These are phyloP conservation scores for Heterohyrax brucei DNA, from an alignment of 2,797 vertebrate genomes.

Conservation along the genomic window DNA sequence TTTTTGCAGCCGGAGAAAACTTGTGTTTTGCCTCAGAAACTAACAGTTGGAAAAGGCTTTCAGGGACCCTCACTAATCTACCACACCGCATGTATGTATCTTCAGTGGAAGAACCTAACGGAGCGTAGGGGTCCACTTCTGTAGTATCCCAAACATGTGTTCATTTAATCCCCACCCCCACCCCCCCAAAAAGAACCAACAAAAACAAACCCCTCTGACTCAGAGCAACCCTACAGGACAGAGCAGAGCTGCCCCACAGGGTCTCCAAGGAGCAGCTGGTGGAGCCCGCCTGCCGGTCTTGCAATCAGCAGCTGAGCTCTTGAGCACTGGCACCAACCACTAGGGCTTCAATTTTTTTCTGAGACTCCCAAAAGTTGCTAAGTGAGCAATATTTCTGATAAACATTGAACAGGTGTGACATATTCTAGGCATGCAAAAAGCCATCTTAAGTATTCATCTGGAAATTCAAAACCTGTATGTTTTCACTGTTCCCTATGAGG, in stretches of 20 bases:
- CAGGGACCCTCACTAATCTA: not conserved
- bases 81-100: not conserved
- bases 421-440: constrained; percentile 39
- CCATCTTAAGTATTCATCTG: constrained; percentile 39
- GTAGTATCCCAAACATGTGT: not conserved
- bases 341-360: too few relatives aligned
- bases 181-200: too few relatives aligned
- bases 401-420: constrained; percentile 16
- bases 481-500: constrained; percentile 44
- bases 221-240: too few relatives aligned
- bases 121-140: not conserved
- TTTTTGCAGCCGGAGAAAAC: not conserved
- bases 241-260: too few relatives aligned
- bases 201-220: too few relatives aligned
- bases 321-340: too few relatives aligned
- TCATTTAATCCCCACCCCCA: not conserved
- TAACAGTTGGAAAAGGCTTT: not conserved
- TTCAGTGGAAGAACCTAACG: not conserved
- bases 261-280: too few relatives aligned
- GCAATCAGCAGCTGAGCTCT: too few relatives aligned
- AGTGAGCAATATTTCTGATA: constrained; percentile 44
- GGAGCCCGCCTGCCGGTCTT: too few relatives aligned
- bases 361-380: constrained; percentile 34
- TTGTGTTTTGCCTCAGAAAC: not conserved
- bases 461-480: constrained; percentile 51